Conservation (phyloP, 2,113 vertebrate species). For the Geothlypis trichas region DNA sequence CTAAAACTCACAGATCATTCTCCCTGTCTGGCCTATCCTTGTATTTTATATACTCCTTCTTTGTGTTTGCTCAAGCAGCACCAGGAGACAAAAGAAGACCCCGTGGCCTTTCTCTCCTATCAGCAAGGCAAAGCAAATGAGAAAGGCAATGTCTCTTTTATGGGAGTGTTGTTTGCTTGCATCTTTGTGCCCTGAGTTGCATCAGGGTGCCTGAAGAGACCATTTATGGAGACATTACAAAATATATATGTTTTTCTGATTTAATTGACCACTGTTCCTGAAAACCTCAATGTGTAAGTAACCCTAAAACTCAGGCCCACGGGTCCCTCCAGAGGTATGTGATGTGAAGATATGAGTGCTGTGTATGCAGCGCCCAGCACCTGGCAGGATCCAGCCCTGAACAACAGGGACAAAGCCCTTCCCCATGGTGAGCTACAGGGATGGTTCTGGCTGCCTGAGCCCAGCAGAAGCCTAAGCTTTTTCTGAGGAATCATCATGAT, state of each 20-base stretch:
- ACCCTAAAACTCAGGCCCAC: background rate
- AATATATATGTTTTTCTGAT: background rate
- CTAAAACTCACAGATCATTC: background rate
- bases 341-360: background rate
- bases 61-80: background rate
- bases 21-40: background rate
- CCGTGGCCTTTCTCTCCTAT: background rate
- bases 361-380: background rate
- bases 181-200: background rate
- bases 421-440: background rate
- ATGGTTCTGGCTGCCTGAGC: fast-evolving
- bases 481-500: background rate
- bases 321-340: background rate
- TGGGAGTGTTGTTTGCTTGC: background rate
- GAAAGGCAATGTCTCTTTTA: background rate
- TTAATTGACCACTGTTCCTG: background rate
- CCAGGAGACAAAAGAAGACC: background rate
- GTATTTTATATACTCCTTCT: background rate
- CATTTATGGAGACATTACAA: background rate
- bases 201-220: background rate
- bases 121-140: background rate
- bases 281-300: background rate
- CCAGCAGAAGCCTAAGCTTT: background rate
- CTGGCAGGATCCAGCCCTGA: background rate
- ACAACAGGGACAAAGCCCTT: background rate